Percentiles rank a stretch among this genome's conserved stretches.
Conservation (phyloP, 1,140 invertebrate species). For the Nephotettix cincticeps region DNA sequence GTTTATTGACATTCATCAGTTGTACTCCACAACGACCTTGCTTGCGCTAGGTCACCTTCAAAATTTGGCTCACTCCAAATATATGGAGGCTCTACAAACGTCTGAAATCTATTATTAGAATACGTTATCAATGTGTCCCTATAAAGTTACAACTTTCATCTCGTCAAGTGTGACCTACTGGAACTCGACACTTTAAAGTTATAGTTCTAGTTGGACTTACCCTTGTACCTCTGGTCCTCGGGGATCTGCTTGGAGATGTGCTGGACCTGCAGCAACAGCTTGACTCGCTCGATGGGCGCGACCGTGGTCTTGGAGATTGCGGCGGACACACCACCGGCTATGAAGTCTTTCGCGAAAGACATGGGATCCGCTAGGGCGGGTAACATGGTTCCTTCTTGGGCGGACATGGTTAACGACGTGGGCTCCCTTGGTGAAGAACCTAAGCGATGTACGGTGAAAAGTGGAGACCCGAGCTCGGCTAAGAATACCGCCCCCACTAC, state of each 20-base stretch:
- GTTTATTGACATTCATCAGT: no score
- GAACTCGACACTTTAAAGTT: no score
- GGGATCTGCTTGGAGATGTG: slow-evolving; percentile 83
- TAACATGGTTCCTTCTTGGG: slow-evolving; percentile 28
- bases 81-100: no score
- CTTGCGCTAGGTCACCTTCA: no score
- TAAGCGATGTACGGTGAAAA: neutral
- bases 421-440: neutral
- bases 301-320: slow-evolving; percentile 85
- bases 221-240: slow-evolving; percentile 75
- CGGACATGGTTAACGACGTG: neutral
- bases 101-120: no score
- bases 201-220: slow-evolving; percentile 36
- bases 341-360: slow-evolving; percentile 78
- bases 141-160: no score
- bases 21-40: no score
- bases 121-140: no score
- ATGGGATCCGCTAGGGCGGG: slow-evolving; percentile 56
- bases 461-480: neutral
- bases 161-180: no score
- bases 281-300: slow-evolving; percentile 88
- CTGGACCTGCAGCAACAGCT: slow-evolving; percentile 86
- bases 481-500: slow-evolving; percentile 7
- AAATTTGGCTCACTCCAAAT: no score
- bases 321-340: slow-evolving; percentile 83